Evolutionary conservation across 1,140 invertebrate genomes (phyloP).

Genomic region (Penaeus japonicus): DNA sequence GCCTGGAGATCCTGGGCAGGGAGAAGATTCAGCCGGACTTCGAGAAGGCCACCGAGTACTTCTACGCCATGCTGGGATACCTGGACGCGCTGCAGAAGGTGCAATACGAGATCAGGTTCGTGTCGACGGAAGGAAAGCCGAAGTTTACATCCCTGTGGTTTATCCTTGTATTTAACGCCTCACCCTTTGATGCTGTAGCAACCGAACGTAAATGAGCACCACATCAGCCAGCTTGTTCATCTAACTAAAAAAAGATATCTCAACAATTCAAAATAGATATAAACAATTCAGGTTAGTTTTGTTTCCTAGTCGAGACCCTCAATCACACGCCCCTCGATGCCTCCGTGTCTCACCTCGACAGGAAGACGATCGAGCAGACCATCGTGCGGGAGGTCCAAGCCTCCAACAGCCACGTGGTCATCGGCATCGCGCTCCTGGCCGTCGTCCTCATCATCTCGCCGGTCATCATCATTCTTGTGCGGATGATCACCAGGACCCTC

Average conservation of each 20-base stretch:
- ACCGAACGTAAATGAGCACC: no score
- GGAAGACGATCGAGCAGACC: constrained; percentile 43
- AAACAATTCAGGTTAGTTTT: neutral
- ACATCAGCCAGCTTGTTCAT: no score
- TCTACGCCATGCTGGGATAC: constrained; percentile 60
- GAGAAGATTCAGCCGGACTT: constrained; percentile 57
- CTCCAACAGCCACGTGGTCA: constrained; percentile 71
- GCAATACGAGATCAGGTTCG: constrained; percentile 52
- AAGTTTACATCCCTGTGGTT: no score
- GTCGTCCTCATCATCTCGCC: constrained; percentile 82
- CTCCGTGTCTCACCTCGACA: neutral
- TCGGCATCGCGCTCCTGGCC: constrained; percentile 79
- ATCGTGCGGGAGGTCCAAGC: constrained; percentile 66
- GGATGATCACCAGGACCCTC: constrained; percentile 84
- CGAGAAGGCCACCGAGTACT: constrained; percentile 60
- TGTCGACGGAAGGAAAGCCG: no score
- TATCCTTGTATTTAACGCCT: no score
- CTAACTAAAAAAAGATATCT: neutral
- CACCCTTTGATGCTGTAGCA: neutral
- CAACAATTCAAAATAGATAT: neutral
- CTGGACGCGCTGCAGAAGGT: constrained; percentile 60
- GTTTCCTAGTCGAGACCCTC: neutral
- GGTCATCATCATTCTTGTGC: constrained; percentile 81
- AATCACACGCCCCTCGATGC: no score
- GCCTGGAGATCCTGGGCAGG: constrained; percentile 40